A percentile compares a stretch with the other conserved stretches of the same genome.
phyloP scores from a whole-genome alignment of 1,140 invertebrate genomes.

The Calycopis cecrops region DNA sequence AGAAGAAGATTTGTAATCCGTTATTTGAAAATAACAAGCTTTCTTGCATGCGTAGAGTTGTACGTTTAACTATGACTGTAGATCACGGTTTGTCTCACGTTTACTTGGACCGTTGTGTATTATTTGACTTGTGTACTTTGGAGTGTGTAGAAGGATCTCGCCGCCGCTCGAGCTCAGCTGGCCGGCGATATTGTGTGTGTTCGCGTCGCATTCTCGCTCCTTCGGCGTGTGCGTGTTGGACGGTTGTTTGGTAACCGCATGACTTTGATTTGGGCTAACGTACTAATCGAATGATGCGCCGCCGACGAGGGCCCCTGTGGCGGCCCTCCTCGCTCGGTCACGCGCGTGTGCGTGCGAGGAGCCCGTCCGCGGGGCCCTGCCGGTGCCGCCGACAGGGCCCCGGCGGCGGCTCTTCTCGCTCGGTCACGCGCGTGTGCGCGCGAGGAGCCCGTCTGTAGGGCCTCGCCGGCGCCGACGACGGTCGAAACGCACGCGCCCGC shows the following conservation, averaged over 20 bases:
- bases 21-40: too few species aligned
- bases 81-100: constrained; percentile 2
- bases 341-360: neutral
- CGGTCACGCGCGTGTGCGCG: neutral
- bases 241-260: constrained; percentile 55
- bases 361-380: neutral
- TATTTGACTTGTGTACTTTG: constrained; percentile 46
- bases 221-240: constrained; percentile 51
- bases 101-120: constrained; percentile 30
- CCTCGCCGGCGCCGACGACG: constrained; percentile 12
- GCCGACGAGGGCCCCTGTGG: constrained; percentile 19
- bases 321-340: constrained; percentile 11
- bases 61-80: neutral
- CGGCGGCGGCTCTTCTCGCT: constrained; percentile 19
- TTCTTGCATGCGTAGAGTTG: too few species aligned
- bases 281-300: constrained; percentile 21
- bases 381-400: constrained; percentile 16
- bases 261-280: constrained; percentile 21
- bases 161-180: constrained; percentile 42
- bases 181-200: constrained; percentile 70
- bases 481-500: neutral
- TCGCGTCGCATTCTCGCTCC: constrained; percentile 56
- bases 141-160: constrained; percentile 52
- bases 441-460: neutral
- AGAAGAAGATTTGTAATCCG: too few species aligned